Percentiles rank a stretch among this genome's conserved stretches.
These are phyloP conservation scores for Drosophila hydei DNA, from an alignment of 1,140 invertebrate genomes.

Conservation along the genomic window DNA sequence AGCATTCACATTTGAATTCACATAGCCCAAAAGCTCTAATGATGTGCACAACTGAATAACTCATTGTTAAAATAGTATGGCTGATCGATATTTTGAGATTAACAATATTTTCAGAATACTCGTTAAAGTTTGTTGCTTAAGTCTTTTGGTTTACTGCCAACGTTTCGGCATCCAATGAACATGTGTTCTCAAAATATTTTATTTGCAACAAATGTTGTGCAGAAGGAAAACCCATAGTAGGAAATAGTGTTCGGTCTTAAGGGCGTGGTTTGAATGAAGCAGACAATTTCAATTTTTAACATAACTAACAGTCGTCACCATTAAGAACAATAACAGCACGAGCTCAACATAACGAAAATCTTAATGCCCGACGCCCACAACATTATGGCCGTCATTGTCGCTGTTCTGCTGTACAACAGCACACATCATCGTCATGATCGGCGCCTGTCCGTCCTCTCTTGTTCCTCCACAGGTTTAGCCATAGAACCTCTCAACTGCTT, in stretches of 20 bases:
- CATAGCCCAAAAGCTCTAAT: conserved; percentile 34
- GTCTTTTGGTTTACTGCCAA: conserved; percentile 60
- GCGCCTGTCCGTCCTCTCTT: conserved; percentile 17
- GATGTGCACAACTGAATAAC: conserved; percentile 1
- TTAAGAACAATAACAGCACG: conserved; percentile 69
- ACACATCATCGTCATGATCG: conserved; percentile 31
- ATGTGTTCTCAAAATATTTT: conserved; percentile 52
- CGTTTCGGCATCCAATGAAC: conserved; percentile 12
- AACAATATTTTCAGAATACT: conserved; percentile 22
- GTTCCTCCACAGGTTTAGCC: conserved; percentile 5
- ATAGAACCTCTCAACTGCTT: neutral
- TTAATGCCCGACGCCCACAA: conserved; percentile 73
- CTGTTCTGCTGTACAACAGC: conserved; percentile 14
- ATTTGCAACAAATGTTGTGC: conserved; percentile 1
- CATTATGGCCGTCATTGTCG: conserved; percentile 18
- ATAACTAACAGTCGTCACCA: conserved; percentile 40
- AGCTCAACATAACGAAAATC: conserved; percentile 70
- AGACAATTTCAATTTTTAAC: conserved; percentile 62
- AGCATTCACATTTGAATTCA: conserved; percentile 37
- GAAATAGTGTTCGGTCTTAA: too few species aligned
- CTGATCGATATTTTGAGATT: conserved; percentile 54
- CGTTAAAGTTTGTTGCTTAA: conserved; percentile 51
- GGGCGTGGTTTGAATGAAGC: conserved; percentile 69
- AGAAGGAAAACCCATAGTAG: neutral
- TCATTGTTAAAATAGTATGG: conserved; percentile 6